These are phyloP conservation scores for Agapornis canus DNA, from an alignment of 2,797 vertebrate species.

Conservation along the genomic window DNA sequence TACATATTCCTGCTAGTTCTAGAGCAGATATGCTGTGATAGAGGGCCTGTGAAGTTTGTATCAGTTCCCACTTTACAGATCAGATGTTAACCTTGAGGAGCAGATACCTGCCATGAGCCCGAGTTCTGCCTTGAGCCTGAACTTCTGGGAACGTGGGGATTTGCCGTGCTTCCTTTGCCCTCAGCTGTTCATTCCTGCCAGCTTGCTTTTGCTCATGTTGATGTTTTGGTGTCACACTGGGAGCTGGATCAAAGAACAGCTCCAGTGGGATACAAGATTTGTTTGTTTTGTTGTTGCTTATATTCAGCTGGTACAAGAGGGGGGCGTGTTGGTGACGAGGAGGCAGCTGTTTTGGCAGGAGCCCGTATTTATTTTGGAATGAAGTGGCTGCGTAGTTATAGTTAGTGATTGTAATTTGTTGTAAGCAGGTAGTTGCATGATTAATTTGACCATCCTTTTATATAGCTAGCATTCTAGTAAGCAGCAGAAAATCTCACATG, in stretches of 20 bases:
- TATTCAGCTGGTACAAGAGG: not conserved
- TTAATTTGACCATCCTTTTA: not conserved
- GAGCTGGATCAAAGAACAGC: not conserved
- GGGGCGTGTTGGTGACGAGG: not conserved
- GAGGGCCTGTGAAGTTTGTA: not conserved
- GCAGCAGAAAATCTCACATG: not conserved
- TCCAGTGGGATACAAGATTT: not conserved
- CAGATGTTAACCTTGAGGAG: not conserved
- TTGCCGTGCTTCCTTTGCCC: not conserved
- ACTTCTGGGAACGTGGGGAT: accelerated
- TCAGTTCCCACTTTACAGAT: not conserved
- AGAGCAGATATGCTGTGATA: not conserved
- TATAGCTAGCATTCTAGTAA: not conserved
- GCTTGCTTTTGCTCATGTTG: not conserved
- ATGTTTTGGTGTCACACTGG: not conserved
- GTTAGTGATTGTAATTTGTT: not conserved
- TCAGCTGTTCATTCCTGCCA: not conserved
- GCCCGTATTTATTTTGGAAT: not conserved
- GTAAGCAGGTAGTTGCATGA: not conserved
- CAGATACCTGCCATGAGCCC: not conserved
- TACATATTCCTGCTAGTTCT: not conserved
- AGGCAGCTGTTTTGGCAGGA: not conserved
- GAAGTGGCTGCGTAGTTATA: not conserved
- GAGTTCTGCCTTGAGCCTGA: not conserved
- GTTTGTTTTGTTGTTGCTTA: not conserved